Conservation (phyloP, 92 coral and sea anemone genomes). For the Blastomussa wellsi region DNA sequence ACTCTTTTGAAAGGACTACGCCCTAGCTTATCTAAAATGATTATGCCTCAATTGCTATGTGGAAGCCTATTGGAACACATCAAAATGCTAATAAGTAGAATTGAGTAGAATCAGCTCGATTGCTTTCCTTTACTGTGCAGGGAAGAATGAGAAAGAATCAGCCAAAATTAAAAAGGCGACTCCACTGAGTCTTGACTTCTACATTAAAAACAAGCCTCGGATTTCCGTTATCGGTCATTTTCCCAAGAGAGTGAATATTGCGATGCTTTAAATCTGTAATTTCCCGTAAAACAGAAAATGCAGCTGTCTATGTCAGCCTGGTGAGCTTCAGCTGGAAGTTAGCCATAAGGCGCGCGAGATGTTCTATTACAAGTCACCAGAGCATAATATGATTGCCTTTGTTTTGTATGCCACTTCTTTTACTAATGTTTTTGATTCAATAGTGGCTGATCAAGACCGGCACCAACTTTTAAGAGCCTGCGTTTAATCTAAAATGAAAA, state of each 20-base stretch:
- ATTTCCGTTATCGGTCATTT: neutral
- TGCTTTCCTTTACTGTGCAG: neutral
- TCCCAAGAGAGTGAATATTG: neutral
- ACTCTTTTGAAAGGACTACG: neutral
- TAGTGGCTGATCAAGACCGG: neutral
- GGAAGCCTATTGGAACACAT: neutral
- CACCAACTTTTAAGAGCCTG: neutral
- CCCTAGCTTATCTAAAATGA: neutral
- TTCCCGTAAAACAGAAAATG: neutral
- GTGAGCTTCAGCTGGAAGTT: neutral
- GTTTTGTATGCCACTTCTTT: neutral
- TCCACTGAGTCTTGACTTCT: neutral
- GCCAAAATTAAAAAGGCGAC: neutral
- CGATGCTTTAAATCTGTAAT: neutral
- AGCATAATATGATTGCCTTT: neutral
- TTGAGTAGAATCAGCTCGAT: neutral
- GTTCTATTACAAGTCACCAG: neutral
- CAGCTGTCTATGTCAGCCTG: neutral
- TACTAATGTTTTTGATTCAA: neutral
- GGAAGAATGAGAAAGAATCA: neutral
- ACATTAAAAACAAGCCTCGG: neutral
- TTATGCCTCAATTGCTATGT: neutral
- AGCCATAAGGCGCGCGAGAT: neutral
- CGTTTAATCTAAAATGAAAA: neutral
- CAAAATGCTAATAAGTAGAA: constrained; percentile 7